phyloP scores from a whole-genome alignment of 2,888 invertebrate species.

The Ypsolopha scabrella region DNA sequence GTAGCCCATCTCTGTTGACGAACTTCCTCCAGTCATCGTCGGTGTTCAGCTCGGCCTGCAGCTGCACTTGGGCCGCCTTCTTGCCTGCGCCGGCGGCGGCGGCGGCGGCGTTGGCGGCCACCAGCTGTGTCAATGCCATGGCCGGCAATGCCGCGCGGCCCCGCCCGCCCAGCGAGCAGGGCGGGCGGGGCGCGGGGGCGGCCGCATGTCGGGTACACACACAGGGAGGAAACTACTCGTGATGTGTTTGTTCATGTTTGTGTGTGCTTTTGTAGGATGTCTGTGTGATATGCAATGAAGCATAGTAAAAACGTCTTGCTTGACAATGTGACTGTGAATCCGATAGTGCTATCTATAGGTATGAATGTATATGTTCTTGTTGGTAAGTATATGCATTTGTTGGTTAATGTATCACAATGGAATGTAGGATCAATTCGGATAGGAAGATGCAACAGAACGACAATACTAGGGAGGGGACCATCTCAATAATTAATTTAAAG shows the following conservation, averaged over 20 bases:
- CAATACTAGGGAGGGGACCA: too few species aligned
- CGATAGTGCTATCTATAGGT: too few species aligned
- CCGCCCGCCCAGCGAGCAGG: slow-evolving; percentile 1
- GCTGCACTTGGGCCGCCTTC: slow-evolving; percentile 80
- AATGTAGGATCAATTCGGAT: not conserved
- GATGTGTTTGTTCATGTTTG: not conserved
- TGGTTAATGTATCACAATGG: not conserved
- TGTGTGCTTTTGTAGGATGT: not conserved
- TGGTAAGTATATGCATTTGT: too few species aligned
- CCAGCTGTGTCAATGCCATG: slow-evolving; percentile 56
- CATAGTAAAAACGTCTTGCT: too few species aligned
- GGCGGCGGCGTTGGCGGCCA: slow-evolving; percentile 49
- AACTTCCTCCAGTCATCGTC: slow-evolving; percentile 91
- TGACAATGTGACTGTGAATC: too few species aligned
- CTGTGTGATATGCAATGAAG: too few species aligned
- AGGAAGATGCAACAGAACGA: too few species aligned
- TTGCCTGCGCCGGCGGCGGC: slow-evolving; percentile 71
- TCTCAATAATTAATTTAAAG: too few species aligned
- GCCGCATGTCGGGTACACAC: too few species aligned
- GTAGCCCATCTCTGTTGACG: slow-evolving; percentile 78
- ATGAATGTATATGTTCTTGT: too few species aligned
- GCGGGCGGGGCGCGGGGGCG: not conserved
- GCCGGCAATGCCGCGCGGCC: slow-evolving; percentile 15
- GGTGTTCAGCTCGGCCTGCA: slow-evolving; percentile 83
- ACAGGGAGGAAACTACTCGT: not conserved